phyloP scores from a whole-genome alignment of 2,797 vertebrate species.

The Dermochelys coriacea region DNA sequence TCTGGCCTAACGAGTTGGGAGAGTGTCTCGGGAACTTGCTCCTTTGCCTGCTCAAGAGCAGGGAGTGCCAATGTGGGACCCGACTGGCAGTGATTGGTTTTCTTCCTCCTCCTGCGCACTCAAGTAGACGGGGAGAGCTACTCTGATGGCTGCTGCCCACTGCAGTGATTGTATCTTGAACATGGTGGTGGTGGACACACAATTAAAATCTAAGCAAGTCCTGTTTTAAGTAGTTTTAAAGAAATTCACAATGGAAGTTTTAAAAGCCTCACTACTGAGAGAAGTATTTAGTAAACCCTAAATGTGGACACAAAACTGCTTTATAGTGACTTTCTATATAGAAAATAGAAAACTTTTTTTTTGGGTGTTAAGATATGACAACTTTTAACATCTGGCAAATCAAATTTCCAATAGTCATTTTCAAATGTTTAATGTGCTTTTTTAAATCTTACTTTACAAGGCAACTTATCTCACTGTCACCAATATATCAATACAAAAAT shows the following conservation, averaged over 20 bases:
- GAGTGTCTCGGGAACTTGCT: neutral
- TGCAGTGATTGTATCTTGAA: neutral
- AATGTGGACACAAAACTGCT: neutral
- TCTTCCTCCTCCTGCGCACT: neutral
- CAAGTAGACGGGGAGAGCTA: neutral
- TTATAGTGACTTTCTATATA: neutral
- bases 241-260: neutral
- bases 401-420: conserved; percentile 49
- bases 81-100: too few species aligned
- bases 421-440: conserved; percentile 84
- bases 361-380: neutral
- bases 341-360: neutral
- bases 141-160: neutral
- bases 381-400: conserved; percentile 40
- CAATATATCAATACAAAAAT: conserved; percentile 80
- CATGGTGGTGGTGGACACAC: neutral
- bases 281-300: neutral
- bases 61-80: neutral
- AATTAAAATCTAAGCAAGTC: neutral
- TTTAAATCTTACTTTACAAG: conserved; percentile 81
- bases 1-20: too few species aligned
- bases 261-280: neutral
- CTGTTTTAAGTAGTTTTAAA: neutral
- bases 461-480: conserved; percentile 73
- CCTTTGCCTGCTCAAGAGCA: neutral